These are phyloP conservation scores for Geodia barretti DNA, from an alignment of 37 sponge, comb jelly and placozoan genomes.

Conservation along the genomic window DNA sequence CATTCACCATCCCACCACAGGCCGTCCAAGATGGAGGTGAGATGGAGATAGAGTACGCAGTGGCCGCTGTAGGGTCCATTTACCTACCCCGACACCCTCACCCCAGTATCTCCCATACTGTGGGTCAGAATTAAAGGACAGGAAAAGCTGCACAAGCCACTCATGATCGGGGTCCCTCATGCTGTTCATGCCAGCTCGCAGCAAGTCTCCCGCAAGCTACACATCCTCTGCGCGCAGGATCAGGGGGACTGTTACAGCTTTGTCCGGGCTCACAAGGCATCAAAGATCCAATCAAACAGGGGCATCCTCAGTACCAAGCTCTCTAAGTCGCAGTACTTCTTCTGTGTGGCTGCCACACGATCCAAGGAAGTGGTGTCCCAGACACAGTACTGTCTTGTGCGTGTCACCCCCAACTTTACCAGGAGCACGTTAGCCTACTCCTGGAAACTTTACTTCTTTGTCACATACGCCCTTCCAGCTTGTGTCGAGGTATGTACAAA, in stretches of 20 bases:
- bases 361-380: not conserved
- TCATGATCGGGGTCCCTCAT: not conserved
- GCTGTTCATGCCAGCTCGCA: not conserved
- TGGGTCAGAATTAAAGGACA: not conserved
- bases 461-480: not conserved
- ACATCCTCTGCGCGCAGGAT: not conserved
- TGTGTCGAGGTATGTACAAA: not conserved
- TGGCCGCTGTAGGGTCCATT: not conserved
- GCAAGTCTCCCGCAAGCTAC: not conserved
- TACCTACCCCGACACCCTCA: not conserved
- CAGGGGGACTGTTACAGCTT: not conserved
- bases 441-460: not conserved
- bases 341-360: not conserved
- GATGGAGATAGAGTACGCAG: not conserved
- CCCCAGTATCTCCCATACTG: not conserved
- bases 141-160: not conserved
- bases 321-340: not conserved
- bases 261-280: not conserved
- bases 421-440: not conserved
- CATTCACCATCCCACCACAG: not conserved
- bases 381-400: not conserved
- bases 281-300: not conserved
- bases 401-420: not conserved
- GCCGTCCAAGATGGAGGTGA: not conserved
- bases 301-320: not conserved